Evolutionary conservation across 2,797 vertebrate genomes (phyloP).

Genomic region (Acipenser transmontanus): DNA sequence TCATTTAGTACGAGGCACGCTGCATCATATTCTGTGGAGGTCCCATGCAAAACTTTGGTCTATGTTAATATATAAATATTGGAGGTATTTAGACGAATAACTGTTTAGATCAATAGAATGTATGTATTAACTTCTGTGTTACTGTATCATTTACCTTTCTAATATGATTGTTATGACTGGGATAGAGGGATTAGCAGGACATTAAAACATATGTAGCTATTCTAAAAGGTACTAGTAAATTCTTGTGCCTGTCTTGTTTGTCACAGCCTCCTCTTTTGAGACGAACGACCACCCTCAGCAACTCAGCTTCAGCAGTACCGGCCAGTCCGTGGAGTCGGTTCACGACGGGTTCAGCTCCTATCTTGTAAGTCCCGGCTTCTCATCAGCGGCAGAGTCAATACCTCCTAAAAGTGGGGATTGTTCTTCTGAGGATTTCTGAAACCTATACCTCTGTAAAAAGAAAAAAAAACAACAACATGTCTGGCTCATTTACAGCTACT

Average conservation of each 20-base stretch:
- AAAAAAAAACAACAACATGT: too few species aligned
- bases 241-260: slow-evolving; percentile 2
- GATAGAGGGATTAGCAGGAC: too few species aligned
- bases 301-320: slow-evolving; percentile 58
- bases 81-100: too few species aligned
- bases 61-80: too few species aligned
- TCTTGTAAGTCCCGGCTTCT: slow-evolving; percentile 65
- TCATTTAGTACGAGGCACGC: neutral
- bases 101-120: too few species aligned
- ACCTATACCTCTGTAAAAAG: neutral
- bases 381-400: neutral
- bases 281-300: slow-evolving; percentile 80
- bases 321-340: slow-evolving; percentile 79
- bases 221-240: too few species aligned
- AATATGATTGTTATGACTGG: too few species aligned
- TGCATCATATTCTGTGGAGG: neutral
- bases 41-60: neutral
- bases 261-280: slow-evolving; percentile 88
- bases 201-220: too few species aligned
- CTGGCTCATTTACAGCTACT: too few species aligned
- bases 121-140: too few species aligned
- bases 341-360: slow-evolving; percentile 80
- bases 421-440: neutral
- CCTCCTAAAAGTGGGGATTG: neutral
- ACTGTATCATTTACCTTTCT: too few species aligned